Evolutionary conservation across 2,888 invertebrate genomes (phyloP).

Genomic region (Odontothrips loti): DNA sequence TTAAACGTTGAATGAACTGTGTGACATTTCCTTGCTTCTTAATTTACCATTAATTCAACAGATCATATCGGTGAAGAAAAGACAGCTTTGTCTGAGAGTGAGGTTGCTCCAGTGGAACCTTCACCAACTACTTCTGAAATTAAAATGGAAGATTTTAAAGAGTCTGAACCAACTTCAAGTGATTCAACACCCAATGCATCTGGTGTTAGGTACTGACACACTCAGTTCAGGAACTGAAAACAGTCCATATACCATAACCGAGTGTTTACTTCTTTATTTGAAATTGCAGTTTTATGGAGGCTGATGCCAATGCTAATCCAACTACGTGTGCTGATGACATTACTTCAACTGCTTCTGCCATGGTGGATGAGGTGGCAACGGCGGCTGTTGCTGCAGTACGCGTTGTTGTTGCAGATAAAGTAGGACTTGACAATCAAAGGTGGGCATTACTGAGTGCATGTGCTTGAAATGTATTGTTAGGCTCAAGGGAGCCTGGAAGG

Average conservation of each 20-base stretch:
- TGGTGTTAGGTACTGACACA: not conserved
- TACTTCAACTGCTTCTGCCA: not conserved
- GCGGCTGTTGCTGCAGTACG: not conserved
- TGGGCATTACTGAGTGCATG: not conserved
- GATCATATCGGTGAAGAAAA: not conserved
- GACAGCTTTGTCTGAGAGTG: not conserved
- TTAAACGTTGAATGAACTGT: not conserved
- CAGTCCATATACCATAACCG: too few relatives aligned
- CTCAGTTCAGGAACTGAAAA: too few relatives aligned
- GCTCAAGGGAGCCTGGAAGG: not conserved
- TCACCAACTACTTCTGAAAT: not conserved
- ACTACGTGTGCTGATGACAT: not conserved
- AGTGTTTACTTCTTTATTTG: not conserved
- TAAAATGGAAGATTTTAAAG: not conserved
- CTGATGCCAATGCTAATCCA: slow-evolving; percentile 17
- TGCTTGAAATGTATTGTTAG: not conserved
- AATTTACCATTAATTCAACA: not conserved
- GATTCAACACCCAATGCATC: not conserved
- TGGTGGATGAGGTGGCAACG: slow-evolving; percentile 4
- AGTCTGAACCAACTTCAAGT: not conserved
- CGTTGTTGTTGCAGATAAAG: not conserved
- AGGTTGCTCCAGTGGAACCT: not conserved
- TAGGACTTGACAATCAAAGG: slow-evolving; percentile 11
- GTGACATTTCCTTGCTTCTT: not conserved
- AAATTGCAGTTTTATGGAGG: not conserved